Evolutionary conservation across 2,113 vertebrate genomes (phyloP).

Genomic region (Anguilla japonica): DNA sequence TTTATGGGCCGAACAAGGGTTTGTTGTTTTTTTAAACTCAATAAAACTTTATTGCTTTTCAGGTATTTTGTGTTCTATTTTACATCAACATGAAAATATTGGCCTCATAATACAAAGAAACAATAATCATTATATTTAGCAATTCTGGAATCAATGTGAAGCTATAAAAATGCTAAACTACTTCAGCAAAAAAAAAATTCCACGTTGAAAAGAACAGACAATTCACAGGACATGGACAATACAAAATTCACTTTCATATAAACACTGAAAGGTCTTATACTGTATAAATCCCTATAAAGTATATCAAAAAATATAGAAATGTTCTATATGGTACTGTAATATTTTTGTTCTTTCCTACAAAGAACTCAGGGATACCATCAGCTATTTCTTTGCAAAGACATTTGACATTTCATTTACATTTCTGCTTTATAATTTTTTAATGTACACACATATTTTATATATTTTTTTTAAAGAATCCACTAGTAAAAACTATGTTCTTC

Average conservation of each 20-base stretch:
- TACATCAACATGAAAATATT: slow-evolving; percentile 84
- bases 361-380: slow-evolving; percentile 80
- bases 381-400: slow-evolving; percentile 89
- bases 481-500: slow-evolving; percentile 88
- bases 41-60: slow-evolving; percentile 92
- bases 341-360: slow-evolving; percentile 80
- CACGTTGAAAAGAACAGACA: slow-evolving; percentile 77
- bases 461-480: slow-evolving; percentile 81
- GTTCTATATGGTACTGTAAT: slow-evolving; percentile 66
- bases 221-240: slow-evolving; percentile 72
- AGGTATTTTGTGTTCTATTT: slow-evolving; percentile 77
- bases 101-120: slow-evolving; percentile 83
- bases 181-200: slow-evolving; percentile 70
- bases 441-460: slow-evolving; percentile 43
- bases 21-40: slow-evolving; percentile 77
- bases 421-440: slow-evolving; percentile 81
- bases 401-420: slow-evolving; percentile 90
- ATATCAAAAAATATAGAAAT: slow-evolving; percentile 85
- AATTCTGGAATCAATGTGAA: slow-evolving; percentile 66
- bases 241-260: slow-evolving; percentile 85
- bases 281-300: slow-evolving; percentile 79
- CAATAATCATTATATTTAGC: slow-evolving; percentile 77
- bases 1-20: slow-evolving; percentile 73
- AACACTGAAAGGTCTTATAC: slow-evolving; percentile 85
- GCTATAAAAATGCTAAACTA: slow-evolving; percentile 30